Evolutionary conservation across 2,888 invertebrate species (phyloP), one percentile per base, ranked within the genome.

Genomic region (Drepana falcataria): DNA sequence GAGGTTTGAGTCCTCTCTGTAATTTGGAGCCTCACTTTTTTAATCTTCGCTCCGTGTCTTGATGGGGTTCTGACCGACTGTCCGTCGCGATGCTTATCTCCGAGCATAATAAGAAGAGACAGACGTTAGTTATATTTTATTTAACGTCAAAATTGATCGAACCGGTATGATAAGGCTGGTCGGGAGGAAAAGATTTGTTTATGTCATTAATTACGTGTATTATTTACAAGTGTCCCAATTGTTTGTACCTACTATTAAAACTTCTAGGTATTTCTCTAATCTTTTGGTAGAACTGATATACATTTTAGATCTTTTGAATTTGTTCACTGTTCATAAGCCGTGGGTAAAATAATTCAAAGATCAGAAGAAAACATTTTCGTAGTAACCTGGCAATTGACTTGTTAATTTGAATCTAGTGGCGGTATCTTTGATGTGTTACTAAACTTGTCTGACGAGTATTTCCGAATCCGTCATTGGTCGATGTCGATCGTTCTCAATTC

Each of bases 51-150:
- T 78, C 75, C 73, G 77, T 68, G 78, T 73, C 84, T 79, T 88
- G 89, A 89, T 89, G 87, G 86, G 83, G 79, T 84, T 85, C 81
- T 83, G 84, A 84, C 79, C 81, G 83, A 85, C 83, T 87, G 88
- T 88, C 88, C 86, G 82, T 87, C 76, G 78, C 67, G 90, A 90
- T 89, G 73, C 83, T 86, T 89, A 91, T 91, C 91, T 85, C 66
- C 60, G 65, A 73, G 83, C 75, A 86, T 89, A 90, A 90, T 89
- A 90, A 87, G 85, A 87, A 83, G 84, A 87, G 88, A 89, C 88
- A 87, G 87, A 89, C 87, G 81, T 88, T 80, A 84, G 87, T 87
- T 90, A 90, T 85, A 90, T 88, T 89, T 90, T 88, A 89, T 89
- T 87, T 85, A 87, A 88, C 77, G 83, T 87, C 88, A 83, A 79